These are phyloP conservation scores for Sciurus carolinensis DNA, from an alignment of 2,797 vertebrate genomes.

Conservation along the genomic window DNA sequence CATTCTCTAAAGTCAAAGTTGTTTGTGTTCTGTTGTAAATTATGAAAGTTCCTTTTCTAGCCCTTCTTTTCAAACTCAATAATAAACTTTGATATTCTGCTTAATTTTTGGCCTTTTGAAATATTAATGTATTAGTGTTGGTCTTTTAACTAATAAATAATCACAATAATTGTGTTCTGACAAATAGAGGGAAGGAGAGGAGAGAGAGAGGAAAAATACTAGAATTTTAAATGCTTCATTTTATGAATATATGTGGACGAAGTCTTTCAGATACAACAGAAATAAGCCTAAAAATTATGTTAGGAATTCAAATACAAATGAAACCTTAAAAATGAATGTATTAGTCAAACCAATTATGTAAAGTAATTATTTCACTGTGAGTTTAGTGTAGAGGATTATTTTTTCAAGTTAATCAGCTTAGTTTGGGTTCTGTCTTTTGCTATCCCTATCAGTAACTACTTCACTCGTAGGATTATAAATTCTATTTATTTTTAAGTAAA, in stretches of 20 bases:
- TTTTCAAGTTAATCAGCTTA: conserved; percentile 50
- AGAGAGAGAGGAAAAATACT: background rate
- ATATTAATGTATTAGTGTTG: background rate
- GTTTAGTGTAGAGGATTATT: background rate
- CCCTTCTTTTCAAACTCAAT: background rate
- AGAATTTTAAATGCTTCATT: background rate
- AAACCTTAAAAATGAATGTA: background rate
- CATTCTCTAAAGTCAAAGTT: background rate
- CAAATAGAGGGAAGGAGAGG: background rate
- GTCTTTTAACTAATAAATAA: too few species aligned
- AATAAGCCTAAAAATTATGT: background rate
- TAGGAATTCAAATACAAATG: conserved; percentile 10
- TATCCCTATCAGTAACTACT: conserved; percentile 40
- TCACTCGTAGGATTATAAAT: conserved; percentile 64
- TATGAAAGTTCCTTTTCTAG: background rate
- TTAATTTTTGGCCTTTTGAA: background rate
- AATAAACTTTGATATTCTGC: background rate
- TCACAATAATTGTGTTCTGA: background rate
- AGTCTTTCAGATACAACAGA: background rate
- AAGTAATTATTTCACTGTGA: conserved; percentile 11
- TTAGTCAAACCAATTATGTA: background rate
- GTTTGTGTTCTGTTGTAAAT: background rate
- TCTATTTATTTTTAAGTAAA: conserved; percentile 64
- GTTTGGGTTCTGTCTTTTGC: background rate
- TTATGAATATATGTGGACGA: background rate